Evolutionary conservation across 2,797 vertebrate species (phyloP).

Genomic region (Chanos chanos): DNA sequence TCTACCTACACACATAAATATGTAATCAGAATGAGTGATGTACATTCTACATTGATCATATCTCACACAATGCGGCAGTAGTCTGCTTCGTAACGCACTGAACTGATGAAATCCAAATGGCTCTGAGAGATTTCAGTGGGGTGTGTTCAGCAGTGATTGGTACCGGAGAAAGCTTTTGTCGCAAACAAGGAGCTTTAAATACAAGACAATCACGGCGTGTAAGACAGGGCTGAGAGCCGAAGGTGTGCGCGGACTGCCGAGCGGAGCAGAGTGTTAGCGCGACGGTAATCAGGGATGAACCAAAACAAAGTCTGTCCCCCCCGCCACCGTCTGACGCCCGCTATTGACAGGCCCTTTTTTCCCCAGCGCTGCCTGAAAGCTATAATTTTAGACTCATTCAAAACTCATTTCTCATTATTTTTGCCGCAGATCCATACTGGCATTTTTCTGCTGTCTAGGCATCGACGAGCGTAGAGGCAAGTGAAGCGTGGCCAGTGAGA

Average conservation of each 20-base stretch:
- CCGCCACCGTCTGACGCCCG: slow-evolving; percentile 11
- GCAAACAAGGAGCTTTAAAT: slow-evolving; percentile 76
- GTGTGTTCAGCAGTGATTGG: slow-evolving; percentile 75
- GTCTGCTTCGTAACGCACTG: slow-evolving; percentile 69
- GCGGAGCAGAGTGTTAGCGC: slow-evolving; percentile 71
- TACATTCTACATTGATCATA: not conserved
- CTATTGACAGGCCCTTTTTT: slow-evolving; percentile 45
- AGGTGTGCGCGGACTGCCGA: slow-evolving; percentile 66
- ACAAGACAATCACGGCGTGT: slow-evolving; percentile 75
- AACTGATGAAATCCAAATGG: slow-evolving; percentile 80
- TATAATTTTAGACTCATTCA: slow-evolving; percentile 77
- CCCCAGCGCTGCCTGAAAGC: slow-evolving; percentile 55
- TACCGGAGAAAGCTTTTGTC: slow-evolving; percentile 81
- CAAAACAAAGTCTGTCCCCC: slow-evolving; percentile 75
- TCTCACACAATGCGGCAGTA: too few relatives aligned
- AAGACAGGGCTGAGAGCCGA: slow-evolving; percentile 59
- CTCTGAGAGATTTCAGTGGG: slow-evolving; percentile 81
- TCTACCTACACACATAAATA: too few relatives aligned
- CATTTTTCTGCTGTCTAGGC: slow-evolving; percentile 69
- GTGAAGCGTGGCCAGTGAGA: slow-evolving; percentile 21
- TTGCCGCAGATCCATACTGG: slow-evolving; percentile 63
- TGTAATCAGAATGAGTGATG: not conserved
- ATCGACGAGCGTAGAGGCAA: slow-evolving; percentile 56
- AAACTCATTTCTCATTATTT: slow-evolving; percentile 75
- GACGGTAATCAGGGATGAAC: slow-evolving; percentile 78